Evolutionary conservation across 1,140 invertebrate species (phyloP), one percentile per base, ranked within the genome.

Genomic region (Drosophila serrata): DNA sequence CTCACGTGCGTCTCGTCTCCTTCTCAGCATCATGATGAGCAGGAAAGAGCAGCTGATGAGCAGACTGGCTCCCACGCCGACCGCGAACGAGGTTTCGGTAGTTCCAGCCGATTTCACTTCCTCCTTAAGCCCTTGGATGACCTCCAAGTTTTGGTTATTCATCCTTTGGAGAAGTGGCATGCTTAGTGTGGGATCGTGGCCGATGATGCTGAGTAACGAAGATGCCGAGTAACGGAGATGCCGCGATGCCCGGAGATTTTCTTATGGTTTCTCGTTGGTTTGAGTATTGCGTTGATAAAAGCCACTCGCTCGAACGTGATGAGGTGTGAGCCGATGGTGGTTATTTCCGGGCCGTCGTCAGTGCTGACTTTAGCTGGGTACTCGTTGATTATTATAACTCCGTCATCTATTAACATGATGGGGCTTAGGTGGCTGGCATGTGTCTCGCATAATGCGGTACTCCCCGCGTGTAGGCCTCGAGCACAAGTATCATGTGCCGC

Each of bases 301-400:
- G 33, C 45, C n/a, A 39, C 45, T 51, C 59, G 59, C 33, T 61
- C 45, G 12, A 40, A 61, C 2, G 33, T 29, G 3, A 61, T n/a
- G n/a, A 49, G 33, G 12, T 61, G 24, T 19, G 59, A 39, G 12
- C 45, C n/a, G n/a, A n/a, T n/a, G n/a, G n/a, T n/a, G n/a, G n/a
- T n/a, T n/a, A n/a, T n/a, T n/a, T n/a, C n/a, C n/a, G n/a, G n/a
- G n/a, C n/a, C n/a, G n/a, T n/a, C n/a, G n/a, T n/a, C n/a, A n/a
- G n/a, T n/a, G n/a, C n/a, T n/a, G n/a, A n/a, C n/a, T n/a, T n/a
- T n/a, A n/a, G n/a, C n/a, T n/a, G n/a, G n/a, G n/a, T n/a, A n/a
- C n/a, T n/a, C n/a, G n/a, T n/a, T n/a, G n/a, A n/a, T n/a, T n/a
- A n/a, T n/a, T n/a, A n/a, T n/a, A n/a, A n/a, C n/a, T n/a, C n/a